Conservation (phyloP, 1,140 invertebrate species). For the Lordiphosa stackelbergi region DNA sequence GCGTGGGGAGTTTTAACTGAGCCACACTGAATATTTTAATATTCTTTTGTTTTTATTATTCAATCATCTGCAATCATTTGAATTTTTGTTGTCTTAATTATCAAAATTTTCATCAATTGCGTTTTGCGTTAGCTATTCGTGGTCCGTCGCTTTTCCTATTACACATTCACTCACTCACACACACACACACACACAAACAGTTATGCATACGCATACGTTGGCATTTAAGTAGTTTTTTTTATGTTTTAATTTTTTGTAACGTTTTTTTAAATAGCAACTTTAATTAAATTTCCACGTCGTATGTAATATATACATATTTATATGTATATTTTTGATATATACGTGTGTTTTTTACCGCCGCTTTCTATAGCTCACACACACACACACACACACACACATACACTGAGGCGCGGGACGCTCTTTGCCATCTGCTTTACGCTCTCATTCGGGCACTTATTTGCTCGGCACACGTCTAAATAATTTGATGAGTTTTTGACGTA, state of each 20-base stretch:
- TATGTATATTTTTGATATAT: constrained; percentile 20
- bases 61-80: constrained; percentile 30
- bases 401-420: constrained; percentile 61
- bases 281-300: constrained; percentile 14
- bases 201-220: constrained; percentile 29
- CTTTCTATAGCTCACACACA: constrained; percentile 63
- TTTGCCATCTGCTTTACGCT: constrained; percentile 69
- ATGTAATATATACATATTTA: constrained; percentile 6
- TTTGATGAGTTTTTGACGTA: neutral
- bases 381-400: constrained; percentile 40
- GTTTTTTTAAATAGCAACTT: constrained; percentile 17
- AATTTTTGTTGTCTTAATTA: constrained; percentile 47
- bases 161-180: constrained; percentile 26
- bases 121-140: constrained; percentile 43
- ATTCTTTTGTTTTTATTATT: constrained; percentile 54
- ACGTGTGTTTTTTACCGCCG: constrained; percentile 61
- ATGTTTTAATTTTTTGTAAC: constrained; percentile 60
- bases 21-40: neutral
- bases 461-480: neutral
- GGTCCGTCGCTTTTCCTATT: constrained; percentile 36
- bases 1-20: constrained; percentile 4
- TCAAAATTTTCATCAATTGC: constrained; percentile 58
- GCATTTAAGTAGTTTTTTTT: constrained; percentile 45
- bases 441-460: constrained; percentile 71
- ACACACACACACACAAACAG: constrained; percentile 17